These are phyloP conservation scores for Chelmon rostratus DNA, from an alignment of 2,797 vertebrate species.

Conservation along the genomic window DNA sequence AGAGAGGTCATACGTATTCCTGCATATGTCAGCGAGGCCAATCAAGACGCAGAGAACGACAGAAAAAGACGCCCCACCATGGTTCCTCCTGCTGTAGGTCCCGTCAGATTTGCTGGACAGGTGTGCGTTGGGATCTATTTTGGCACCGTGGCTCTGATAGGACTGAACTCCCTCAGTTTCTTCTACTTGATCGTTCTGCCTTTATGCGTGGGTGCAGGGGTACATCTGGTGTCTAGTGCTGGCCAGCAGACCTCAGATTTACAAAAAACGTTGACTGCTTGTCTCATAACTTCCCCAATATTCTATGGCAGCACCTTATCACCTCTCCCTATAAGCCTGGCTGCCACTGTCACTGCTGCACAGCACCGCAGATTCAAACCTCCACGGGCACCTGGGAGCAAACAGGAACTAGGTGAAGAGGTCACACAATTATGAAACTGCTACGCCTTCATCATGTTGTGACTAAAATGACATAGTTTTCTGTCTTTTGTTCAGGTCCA, in stretches of 20 bases:
- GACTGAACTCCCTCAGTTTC: conserved; percentile 87
- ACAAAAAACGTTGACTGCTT: conserved; percentile 84
- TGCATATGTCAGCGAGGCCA: conserved; percentile 88
- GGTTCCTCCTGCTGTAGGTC: conserved; percentile 74
- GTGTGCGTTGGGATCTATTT: conserved; percentile 91
- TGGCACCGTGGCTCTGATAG: conserved; percentile 89
- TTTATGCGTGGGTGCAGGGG: conserved; percentile 88
- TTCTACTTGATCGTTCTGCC: conserved; percentile 91
- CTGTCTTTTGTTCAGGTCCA: conserved; percentile 69
- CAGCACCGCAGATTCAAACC: conserved; percentile 85
- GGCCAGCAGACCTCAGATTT: conserved; percentile 90
- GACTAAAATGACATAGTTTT: background rate
- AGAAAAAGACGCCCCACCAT: background rate
- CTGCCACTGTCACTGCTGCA: conserved; percentile 87
- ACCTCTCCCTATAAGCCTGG: conserved; percentile 90
- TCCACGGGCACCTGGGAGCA: conserved; percentile 28
- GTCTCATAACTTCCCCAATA: conserved; percentile 88
- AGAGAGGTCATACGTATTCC: conserved; percentile 91
- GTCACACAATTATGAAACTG: conserved; percentile 13
- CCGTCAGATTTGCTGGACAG: conserved; percentile 88
- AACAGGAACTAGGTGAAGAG: conserved; percentile 77
- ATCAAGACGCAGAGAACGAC: conserved; percentile 66
- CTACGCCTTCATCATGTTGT: background rate
- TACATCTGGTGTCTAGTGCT: conserved; percentile 90
- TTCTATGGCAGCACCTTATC: conserved; percentile 90